Base-by-base conservation (phyloP, 2,113 vertebrate genomes). In the Lampris megalopsis region DNA sequence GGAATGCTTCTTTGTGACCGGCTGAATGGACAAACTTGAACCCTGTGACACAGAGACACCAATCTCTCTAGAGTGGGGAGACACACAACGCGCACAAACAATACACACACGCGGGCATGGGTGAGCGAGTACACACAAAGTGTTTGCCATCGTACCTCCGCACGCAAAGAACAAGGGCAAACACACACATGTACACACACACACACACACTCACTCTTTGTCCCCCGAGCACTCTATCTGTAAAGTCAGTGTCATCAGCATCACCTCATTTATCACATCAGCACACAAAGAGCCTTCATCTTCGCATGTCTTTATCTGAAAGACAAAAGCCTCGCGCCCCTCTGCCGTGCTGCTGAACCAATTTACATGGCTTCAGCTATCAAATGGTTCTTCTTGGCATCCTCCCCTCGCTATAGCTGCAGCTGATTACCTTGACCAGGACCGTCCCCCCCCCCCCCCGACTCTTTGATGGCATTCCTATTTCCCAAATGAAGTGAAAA, bases 21-120 rank as follows among this genome's bases (percentile, higher is more conserved):
- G 66, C 49, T 80, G 40, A 85, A 84, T 83, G 68, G 68, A 71
- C 83, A 71, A 83, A 82, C 73, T 67, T 90, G 83, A 88, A 85
- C 83, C 42, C 49, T 57, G 45, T 45, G 75, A 63, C 79, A 79
- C 80, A 9, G 42, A 73, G 80, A 77, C 63, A 80, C 71, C 71
- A 42, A 72, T 78, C 65, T 72, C 48, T 73, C 37, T 60, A 10
- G 45, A 63, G 56, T 40, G 73, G 35, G 52, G 48, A 59, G 41
- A 36, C 35, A 59, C 45, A 36, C 35, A 38, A 42, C 8, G 40
- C 56, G 53, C 56, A 8, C 63, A 63, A 11, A 50, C 56, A 43
- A 63, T 4, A 6, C 56, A 71, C 49, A 49, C 35, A 40, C 9
- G 5, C 49, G 13, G 2, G 37, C 13, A 24, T 0, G 48, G 52